Conservation (phyloP, 2,797 vertebrate genomes). For the Hirundo rustica region DNA sequence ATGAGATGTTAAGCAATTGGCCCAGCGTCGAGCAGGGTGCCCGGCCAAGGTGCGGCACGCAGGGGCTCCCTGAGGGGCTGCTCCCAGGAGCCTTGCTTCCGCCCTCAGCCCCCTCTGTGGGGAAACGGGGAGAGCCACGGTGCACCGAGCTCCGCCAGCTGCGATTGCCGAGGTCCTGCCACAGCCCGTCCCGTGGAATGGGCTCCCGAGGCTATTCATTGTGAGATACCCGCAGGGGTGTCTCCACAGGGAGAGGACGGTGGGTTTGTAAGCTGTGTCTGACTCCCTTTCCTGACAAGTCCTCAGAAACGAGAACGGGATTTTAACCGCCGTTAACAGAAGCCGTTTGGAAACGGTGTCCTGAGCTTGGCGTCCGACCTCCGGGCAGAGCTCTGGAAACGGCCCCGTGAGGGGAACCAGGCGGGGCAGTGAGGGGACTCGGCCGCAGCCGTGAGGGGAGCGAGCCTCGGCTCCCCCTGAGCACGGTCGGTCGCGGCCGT, state of each 20-base stretch:
- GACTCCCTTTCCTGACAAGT: neutral
- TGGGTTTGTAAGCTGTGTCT: rapidly evolving
- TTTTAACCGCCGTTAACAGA: neutral
- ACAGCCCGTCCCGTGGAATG: neutral
- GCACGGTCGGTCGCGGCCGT: neutral
- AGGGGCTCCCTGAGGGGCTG: neutral
- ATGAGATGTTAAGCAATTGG: neutral
- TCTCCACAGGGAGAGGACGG: rapidly evolving
- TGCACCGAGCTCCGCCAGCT: neutral
- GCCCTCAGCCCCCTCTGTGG: neutral
- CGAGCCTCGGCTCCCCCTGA: too few species aligned
- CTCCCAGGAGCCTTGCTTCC: neutral
- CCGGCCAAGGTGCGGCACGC: rapidly evolving
- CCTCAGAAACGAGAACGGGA: neutral
- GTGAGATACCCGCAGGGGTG: rapidly evolving
- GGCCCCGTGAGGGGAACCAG: neutral
- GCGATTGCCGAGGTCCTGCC: neutral
- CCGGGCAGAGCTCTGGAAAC: neutral
- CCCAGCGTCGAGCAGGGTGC: neutral
- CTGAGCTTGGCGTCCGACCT: neutral
- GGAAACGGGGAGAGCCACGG: neutral
- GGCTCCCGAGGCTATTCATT: rapidly evolving
- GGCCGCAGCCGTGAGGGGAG: neutral
- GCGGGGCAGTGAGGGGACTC: neutral
- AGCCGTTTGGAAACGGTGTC: neutral